Percentiles rank a stretch among this genome's conserved stretches.
These are phyloP conservation scores for Biston betularia DNA, from an alignment of 2,888 invertebrate species.

Conservation along the genomic window DNA sequence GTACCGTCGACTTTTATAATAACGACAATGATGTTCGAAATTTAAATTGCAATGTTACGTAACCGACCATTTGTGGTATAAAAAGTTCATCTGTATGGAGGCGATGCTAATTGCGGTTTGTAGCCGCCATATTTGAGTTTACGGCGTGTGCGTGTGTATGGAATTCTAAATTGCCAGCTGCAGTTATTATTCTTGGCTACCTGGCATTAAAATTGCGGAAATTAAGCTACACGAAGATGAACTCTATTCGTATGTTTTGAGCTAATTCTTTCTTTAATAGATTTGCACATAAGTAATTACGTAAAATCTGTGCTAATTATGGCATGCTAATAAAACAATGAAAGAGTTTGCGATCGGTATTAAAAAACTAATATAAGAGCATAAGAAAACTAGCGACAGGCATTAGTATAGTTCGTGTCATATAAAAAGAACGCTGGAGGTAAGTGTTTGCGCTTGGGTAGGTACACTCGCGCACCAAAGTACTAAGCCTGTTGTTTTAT, in stretches of 20 bases:
- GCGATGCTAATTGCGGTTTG: constrained; percentile 80
- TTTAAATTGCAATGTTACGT: constrained; percentile 25
- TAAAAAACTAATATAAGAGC: no score
- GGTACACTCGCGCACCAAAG: no score
- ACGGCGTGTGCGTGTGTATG: constrained; percentile 65
- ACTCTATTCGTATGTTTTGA: background rate
- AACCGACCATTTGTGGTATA: constrained; percentile 38
- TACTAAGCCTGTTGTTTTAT: no score
- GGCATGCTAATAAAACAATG: no score
- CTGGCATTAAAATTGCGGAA: constrained; percentile 56
- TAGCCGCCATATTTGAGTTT: constrained; percentile 75
- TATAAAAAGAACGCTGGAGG: no score
- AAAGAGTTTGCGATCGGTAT: no score
- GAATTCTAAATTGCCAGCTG: constrained; percentile 73
- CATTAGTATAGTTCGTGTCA: no score
- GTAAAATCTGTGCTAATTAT: no score
- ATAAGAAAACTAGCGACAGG: no score
- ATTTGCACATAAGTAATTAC: no score
- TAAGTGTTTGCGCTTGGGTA: no score
- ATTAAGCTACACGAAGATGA: constrained; percentile 44
- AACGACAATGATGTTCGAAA: constrained; percentile 1
- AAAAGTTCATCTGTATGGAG: constrained; percentile 59
- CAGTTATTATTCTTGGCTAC: constrained; percentile 57
- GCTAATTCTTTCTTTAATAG: no score
- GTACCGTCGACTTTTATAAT: background rate